A percentile compares a stretch with the other conserved stretches of the same genome.
Conservation (phyloP, 2,888 invertebrate species). For the Craniophora ligustri region DNA sequence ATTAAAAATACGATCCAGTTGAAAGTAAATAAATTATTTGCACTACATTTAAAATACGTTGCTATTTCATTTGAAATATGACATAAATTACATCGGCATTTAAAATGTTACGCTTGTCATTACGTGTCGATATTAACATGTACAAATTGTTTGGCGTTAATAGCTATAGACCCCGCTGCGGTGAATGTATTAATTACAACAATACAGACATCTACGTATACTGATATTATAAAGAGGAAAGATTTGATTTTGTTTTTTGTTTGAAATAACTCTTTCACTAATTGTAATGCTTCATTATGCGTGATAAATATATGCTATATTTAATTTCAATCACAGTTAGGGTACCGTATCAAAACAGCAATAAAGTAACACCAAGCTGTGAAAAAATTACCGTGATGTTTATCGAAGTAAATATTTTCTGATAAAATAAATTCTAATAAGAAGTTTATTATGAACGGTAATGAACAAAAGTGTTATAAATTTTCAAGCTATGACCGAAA, state of each 20-base stretch:
- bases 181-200: not conserved
- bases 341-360: no score
- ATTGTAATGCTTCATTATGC: no score
- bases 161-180: not conserved
- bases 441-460: not conserved
- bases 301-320: no score
- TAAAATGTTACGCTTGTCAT: not conserved
- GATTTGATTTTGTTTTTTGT: no score
- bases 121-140: not conserved
- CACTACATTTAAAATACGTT: not conserved
- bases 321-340: no score
- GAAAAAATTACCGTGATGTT: no score
- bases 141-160: not conserved
- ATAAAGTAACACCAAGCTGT: no score
- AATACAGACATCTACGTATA: no score
- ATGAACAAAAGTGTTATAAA: no score
- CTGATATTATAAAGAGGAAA: no score
- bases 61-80: not conserved
- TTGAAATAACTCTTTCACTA: no score
- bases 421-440: not conserved
- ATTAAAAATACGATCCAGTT: not conserved
- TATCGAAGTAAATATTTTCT: not conserved
- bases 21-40: slow-evolving; percentile 1
- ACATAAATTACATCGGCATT: not conserved
- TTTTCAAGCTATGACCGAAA: no score